A percentile compares a stretch with the other conserved stretches of the same genome.
Evolutionary conservation across 1,140 invertebrate genomes (phyloP).

Genomic region (Pogonognathellus flavescens): DNA sequence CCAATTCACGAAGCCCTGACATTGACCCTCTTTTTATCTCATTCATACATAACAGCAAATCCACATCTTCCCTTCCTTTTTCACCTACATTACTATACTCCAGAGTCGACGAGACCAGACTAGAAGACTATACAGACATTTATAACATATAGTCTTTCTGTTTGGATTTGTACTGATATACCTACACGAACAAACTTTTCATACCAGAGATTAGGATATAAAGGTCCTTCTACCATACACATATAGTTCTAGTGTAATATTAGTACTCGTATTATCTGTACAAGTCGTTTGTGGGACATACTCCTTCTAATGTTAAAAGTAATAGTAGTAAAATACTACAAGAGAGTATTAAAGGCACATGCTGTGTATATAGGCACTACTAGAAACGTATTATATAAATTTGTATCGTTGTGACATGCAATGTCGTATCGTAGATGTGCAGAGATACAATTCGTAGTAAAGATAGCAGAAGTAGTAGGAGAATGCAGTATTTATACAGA

Average conservation of each 20-base stretch:
- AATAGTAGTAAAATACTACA: too few relatives aligned
- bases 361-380: too few relatives aligned
- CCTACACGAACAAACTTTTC: neutral
- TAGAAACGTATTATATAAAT: too few relatives aligned
- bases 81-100: constrained; percentile 41
- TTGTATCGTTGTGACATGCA: too few relatives aligned
- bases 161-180: neutral
- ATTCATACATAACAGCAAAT: constrained; percentile 52
- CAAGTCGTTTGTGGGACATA: too few relatives aligned
- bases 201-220: neutral
- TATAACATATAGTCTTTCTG: neutral
- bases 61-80: constrained; percentile 46
- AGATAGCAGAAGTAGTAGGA: too few relatives aligned
- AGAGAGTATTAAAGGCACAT: too few relatives aligned
- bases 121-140: neutral
- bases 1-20: constrained; percentile 56
- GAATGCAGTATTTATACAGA: neutral
- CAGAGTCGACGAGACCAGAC: neutral
- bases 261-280: too few relatives aligned
- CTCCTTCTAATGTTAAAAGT: too few relatives aligned
- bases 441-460: neutral
- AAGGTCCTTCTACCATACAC: neutral
- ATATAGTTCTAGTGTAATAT: neutral
- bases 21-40: constrained; percentile 59
- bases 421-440: too few relatives aligned